Evolutionary conservation across 2,888 invertebrate genomes (phyloP).

Genomic region (Parnassius orleans): DNA sequence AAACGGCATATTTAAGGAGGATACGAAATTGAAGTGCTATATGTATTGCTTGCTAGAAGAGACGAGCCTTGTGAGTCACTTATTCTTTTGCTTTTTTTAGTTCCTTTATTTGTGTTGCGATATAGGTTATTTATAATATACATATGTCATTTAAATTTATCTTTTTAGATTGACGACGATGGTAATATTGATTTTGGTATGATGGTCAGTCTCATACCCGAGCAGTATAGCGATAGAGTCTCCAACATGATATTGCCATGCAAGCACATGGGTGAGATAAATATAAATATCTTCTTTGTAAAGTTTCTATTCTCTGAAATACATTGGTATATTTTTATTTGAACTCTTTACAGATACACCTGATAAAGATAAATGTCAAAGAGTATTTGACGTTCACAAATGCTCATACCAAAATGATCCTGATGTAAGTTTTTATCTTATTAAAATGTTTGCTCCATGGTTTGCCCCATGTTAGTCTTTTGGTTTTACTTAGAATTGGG

Average conservation of each 20-base stretch:
- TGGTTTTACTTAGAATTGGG: too few species aligned
- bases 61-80: conserved; percentile 73
- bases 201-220: conserved; percentile 71
- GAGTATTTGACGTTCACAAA: conserved; percentile 71
- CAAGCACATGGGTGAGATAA: conserved; percentile 60
- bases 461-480: too few species aligned
- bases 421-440: conserved; percentile 49
- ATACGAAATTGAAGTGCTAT: conserved; percentile 78
- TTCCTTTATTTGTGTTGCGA: background rate
- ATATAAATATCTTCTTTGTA: background rate
- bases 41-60: conserved; percentile 78
- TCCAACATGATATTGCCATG: conserved; percentile 64
- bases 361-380: conserved; percentile 67
- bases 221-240: conserved; percentile 62
- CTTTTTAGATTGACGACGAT: conserved; percentile 63
- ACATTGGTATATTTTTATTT: background rate
- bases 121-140: conserved; percentile 36
- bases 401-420: conserved; percentile 71
- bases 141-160: background rate
- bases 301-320: background rate
- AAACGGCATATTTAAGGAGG: conserved; percentile 80
- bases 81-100: conserved; percentile 51
- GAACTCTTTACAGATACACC: conserved; percentile 53
- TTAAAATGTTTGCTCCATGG: background rate
- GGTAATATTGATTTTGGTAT: conserved; percentile 70